A percentile compares a stretch with the other conserved stretches of the same genome.
These are phyloP conservation scores for Xestia ashworthii DNA, from an alignment of 2,888 invertebrate genomes.

Conservation along the genomic window DNA sequence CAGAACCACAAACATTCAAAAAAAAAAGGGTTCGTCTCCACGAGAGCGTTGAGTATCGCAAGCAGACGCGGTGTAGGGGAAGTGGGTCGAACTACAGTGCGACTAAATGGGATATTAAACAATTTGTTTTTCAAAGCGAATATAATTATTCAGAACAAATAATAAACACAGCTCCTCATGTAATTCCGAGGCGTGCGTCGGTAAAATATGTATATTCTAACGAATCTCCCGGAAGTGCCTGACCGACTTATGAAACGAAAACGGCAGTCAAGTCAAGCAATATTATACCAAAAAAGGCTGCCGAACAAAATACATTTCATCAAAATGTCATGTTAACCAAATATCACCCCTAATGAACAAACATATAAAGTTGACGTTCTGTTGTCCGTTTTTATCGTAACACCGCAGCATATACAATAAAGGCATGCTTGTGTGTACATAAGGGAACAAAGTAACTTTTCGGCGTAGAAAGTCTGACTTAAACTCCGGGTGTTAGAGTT, in stretches of 20 bases:
- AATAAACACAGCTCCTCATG: too few relatives aligned
- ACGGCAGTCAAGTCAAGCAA: conserved; percentile 25
- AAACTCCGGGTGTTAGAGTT: conserved; percentile 11
- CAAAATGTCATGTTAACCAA: conserved; percentile 19
- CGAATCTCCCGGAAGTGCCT: conserved; percentile 24
- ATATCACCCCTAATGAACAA: conserved; percentile 28
- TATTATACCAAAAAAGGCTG: conserved; percentile 16
- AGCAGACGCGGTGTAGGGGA: too few relatives aligned
- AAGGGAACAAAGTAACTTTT: conserved; percentile 9
- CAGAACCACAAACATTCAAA: too few relatives aligned
- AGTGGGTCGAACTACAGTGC: too few relatives aligned
- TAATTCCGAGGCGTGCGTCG: too few relatives aligned
- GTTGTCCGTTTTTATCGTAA: conserved; percentile 39
- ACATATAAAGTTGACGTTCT: conserved; percentile 47
- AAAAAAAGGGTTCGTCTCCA: too few relatives aligned
- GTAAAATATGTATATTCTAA: background rate
- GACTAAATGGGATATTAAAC: too few relatives aligned
- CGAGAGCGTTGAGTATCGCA: too few relatives aligned
- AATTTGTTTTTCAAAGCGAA: too few relatives aligned
- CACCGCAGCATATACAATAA: conserved; percentile 27
- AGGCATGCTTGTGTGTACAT: conserved; percentile 24
- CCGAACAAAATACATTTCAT: conserved; percentile 16
- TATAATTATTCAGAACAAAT: too few relatives aligned
- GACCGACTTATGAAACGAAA: conserved; percentile 35
- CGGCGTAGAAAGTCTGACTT: background rate